Evolutionary conservation across 2,113 vertebrate species (phyloP), one percentile per base, ranked within the genome.

Genomic region (Dicentrarchus labrax): DNA sequence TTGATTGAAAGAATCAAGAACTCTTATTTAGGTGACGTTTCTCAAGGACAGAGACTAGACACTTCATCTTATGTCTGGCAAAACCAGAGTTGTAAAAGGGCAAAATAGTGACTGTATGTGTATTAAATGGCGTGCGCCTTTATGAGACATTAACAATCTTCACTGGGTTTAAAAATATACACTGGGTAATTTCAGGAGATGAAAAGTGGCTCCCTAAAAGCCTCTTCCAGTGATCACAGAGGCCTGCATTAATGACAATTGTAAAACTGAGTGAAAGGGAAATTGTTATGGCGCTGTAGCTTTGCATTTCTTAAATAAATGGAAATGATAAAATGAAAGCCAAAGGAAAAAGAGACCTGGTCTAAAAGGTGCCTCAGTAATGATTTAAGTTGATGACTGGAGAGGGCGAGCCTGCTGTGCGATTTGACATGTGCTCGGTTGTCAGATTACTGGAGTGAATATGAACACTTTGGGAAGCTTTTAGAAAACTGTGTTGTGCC

Each of bases 181-280:
- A 66, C 72, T 50, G 45, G 17, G 56, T 62, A 22, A 75, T 86
- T 86, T 78, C 41, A 68, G 56, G 51, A 64, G 45, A 74, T 79
- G 77, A 80, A 83, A 81, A 87, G 71, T 84, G 72, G 41, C 65
- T 72, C 30, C 30, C 75, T 86, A 76, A 91, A 89, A 91, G 89
- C 85, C 60, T 85, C 67, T 66, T 62, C 6, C 53, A 41, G 50
- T 30, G 79, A 89, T 79, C 66, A 65, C 54, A 69, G 48, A 76
- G 78, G 84, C n/a, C 16, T 50, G 69, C 62, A 56, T 73, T 90
- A 79, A 81, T 80, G 73, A 72, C 56, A n/a, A 91, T 74, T 85
- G 72, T 75, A 85, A 87, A 86, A 72, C n/a, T 38, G 59, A 86
- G 54, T 76, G 82, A 92, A 61, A 76, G 70, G 71, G 41, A 66